Evolutionary conservation across 2,888 invertebrate genomes (phyloP), one percentile per base, ranked within the genome.

Genomic region (Geophilus truncorum): DNA sequence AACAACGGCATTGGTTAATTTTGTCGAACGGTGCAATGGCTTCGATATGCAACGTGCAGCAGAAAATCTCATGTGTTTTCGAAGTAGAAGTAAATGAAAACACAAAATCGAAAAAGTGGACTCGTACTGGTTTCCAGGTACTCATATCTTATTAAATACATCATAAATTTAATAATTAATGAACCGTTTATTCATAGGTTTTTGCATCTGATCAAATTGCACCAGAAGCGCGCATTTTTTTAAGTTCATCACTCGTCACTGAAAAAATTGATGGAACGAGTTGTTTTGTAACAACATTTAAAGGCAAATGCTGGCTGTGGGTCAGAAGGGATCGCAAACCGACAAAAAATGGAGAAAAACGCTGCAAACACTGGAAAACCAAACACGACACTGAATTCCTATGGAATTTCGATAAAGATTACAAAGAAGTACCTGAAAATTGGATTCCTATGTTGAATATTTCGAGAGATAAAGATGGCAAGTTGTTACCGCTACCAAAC

Each of bases 181-280:
- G n/a, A 75, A 30, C n/a, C 1, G 18, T 23, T 1, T 7, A 7
- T 28, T 5, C 25, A 10, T 36, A 79, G 79, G 70, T 79, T 28
- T 21, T n/a, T 15, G 79, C 79, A 10, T 7, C 32, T 18, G 79
- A 79, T 28, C 18, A 9, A 21, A 12, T 79, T 1, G n/a, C 23
- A 1, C 6, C 23, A 10, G 57, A 23, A 7, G 62, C 79, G 10
- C 51, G 21, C 1, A 6, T 1, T 57, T 5, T 15, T 6, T 28
- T 79, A n/a, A 1, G 25, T 1, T 1, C 28, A 5, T 28, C 79
- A 7, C 15, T 79, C 30, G 5, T 57, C 4, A 79, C 79, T 4
- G 79, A 79, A 32, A 79, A 79, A 62, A 32, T 79, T 3, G 79
- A 79, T 28, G 79, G 79, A 30, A 79, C 79, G 1, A 79, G 79